Conservation (phyloP, 2,888 invertebrate species). For the Syrista parreyssii region DNA sequence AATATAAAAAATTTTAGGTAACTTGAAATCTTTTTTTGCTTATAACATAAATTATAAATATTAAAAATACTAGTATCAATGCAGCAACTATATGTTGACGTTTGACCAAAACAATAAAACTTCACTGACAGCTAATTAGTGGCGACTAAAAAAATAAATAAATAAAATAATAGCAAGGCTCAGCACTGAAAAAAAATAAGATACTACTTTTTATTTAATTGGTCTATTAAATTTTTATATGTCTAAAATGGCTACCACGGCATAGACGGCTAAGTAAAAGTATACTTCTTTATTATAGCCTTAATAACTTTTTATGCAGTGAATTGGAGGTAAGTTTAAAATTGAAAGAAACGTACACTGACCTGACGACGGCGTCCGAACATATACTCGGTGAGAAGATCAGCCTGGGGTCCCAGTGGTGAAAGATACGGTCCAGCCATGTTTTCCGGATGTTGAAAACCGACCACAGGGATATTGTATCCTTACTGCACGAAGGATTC, state of each 20-base stretch:
- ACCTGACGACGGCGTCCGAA: constrained; percentile 84
- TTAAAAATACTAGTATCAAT: background rate
- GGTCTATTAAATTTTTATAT: background rate
- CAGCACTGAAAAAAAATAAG: background rate
- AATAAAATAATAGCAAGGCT: background rate
- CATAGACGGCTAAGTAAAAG: background rate
- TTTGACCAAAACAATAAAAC: background rate
- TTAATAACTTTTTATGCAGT: background rate
- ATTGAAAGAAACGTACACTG: constrained; percentile 62
- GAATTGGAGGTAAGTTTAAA: constrained; percentile 6
- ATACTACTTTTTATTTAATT: background rate
- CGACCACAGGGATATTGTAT: background rate
- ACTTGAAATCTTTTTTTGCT: background rate
- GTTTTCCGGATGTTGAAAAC: background rate
- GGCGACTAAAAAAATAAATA: background rate
- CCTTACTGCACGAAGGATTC: background rate
- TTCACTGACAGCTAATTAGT: background rate
- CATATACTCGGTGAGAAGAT: constrained; percentile 93
- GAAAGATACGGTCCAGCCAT: constrained; percentile 92
- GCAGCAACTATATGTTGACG: background rate
- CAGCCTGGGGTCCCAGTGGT: constrained; percentile 79
- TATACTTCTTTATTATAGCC: background rate
- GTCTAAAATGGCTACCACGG: background rate
- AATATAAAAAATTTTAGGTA: background rate
- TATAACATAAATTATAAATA: background rate